Base-by-base conservation (phyloP, 2,797 vertebrate genomes). In the Euthynnus affinis region DNA sequence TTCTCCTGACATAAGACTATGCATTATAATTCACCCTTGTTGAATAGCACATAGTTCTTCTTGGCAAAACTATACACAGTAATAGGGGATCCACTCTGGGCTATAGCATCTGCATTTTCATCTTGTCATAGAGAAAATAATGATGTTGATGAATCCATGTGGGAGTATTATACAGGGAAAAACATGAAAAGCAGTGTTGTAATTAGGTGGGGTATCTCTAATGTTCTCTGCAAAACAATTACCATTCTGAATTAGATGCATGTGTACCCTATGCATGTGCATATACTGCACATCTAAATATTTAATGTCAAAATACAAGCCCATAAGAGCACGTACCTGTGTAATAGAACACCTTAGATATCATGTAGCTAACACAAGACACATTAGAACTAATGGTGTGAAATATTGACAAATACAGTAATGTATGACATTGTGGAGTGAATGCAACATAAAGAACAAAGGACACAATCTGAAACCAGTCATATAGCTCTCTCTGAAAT, bases 51-150 rank as follows among this genome's bases (percentile, higher is more conserved):
- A 27, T 14, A 3, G 6, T 57, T 67, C 13, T 56, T n/a, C 18
- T 60, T 70, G 20, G 4, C 61, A 34, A 34, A 56, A 34, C 67
- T 73, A 14, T 12, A n/a, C 42, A 40, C 5, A 0, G 61, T 42
- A 29, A 55, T 13, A 63, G 14, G 17, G 12, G 25, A 51, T 69
- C 12, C 52, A 32, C 6, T 49, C 46, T 17, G 3, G 42, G 44
- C 49, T 68, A 10, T 14, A 17, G 49, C 29, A 6, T 78, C 20
- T 76, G 7, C 51, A 58, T 61, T 62, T 56, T 48, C 10, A 63
- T 60, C 6, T 71, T 61, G 52, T 74, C 46, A 25, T 17, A 48
- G 37, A 52, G 72, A 83, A 69, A 75, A 81, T 69, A 86, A 83
- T 77, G 60, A 63, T 82, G 61, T 79, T 69, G 20, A 29, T 71